Percentiles rank a stretch among this genome's conserved stretches.
Evolutionary conservation across 2,113 vertebrate genomes (phyloP).

Genomic region (Macquaria ambigua): DNA sequence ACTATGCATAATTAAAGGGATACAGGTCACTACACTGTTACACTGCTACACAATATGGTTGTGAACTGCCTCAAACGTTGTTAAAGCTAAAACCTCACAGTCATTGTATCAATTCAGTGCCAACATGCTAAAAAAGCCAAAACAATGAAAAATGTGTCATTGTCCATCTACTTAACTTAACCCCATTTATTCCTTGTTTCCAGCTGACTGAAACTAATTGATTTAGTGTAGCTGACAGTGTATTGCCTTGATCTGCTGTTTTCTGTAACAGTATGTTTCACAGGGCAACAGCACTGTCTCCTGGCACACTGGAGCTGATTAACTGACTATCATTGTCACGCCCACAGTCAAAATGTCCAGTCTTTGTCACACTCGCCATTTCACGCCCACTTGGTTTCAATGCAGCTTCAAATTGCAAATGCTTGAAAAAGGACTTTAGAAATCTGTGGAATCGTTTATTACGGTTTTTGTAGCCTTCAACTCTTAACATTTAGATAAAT

Average conservation of each 20-base stretch:
- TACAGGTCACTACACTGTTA: not conserved
- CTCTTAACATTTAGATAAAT: not conserved
- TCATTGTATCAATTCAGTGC: not conserved
- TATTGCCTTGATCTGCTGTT: not conserved
- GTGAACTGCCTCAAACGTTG: not conserved
- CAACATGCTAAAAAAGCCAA: not conserved
- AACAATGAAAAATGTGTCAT: not conserved
- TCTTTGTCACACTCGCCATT: not conserved
- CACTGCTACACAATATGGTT: not conserved
- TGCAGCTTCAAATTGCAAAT: not conserved
- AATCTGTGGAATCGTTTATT: not conserved
- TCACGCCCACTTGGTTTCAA: not conserved
- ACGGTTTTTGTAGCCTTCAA: not conserved
- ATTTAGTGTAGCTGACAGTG: not conserved
- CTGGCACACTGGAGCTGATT: not conserved
- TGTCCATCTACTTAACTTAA: not conserved
- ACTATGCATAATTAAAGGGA: slow-evolving; percentile 42
- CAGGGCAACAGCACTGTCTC: not conserved
- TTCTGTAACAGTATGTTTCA: not conserved
- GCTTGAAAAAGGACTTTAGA: not conserved
- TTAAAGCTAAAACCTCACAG: not conserved
- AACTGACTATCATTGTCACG: not conserved
- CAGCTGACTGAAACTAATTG: not conserved
- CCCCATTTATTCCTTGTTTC: not conserved
- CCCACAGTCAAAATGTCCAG: not conserved